Evolutionary conservation across 2,888 invertebrate species (phyloP).

Genomic region (Bhutanitis thaidina): DNA sequence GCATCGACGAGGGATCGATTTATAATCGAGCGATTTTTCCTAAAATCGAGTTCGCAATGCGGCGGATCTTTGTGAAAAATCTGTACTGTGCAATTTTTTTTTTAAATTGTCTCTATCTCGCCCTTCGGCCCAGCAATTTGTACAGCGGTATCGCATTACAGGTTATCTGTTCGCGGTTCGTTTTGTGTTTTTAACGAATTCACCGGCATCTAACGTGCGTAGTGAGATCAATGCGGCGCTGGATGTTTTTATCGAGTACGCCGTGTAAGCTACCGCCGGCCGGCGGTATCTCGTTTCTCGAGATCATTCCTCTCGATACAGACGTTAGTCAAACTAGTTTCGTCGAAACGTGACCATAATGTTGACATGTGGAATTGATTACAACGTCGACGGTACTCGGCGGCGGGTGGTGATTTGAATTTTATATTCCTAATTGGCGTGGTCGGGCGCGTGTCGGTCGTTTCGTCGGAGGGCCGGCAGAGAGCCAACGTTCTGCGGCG

Average conservation of each 20-base stretch:
- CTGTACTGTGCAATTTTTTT: conserved; percentile 56
- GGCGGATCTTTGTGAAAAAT: conserved; percentile 36
- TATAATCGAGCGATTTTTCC: too few species aligned
- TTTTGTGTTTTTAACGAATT: conserved; percentile 49
- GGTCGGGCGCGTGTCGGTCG: conserved; percentile 47
- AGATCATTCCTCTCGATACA: conserved; percentile 64
- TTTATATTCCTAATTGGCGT: conserved; percentile 64
- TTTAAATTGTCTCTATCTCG: conserved; percentile 59
- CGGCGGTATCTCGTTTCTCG: conserved; percentile 64
- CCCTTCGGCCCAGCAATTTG: conserved; percentile 64
- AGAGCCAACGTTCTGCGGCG: conserved; percentile 52
- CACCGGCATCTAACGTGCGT: conserved; percentile 47
- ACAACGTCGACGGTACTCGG: conserved; percentile 47
- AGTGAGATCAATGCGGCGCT: conserved; percentile 43
- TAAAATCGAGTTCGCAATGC: not conserved
- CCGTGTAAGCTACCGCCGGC: conserved; percentile 55
- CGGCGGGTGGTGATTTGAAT: conserved; percentile 50
- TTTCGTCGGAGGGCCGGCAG: conserved; percentile 46
- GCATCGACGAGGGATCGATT: not conserved
- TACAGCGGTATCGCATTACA: conserved; percentile 72
- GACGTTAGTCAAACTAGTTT: conserved; percentile 68
- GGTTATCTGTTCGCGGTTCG: conserved; percentile 66
- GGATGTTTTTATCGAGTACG: conserved; percentile 63
- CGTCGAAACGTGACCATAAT: conserved; percentile 63
- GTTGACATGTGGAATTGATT: conserved; percentile 68